Base-by-base conservation (phyloP, 2,113 vertebrate species). In the Leucoraja erinaceus region DNA sequence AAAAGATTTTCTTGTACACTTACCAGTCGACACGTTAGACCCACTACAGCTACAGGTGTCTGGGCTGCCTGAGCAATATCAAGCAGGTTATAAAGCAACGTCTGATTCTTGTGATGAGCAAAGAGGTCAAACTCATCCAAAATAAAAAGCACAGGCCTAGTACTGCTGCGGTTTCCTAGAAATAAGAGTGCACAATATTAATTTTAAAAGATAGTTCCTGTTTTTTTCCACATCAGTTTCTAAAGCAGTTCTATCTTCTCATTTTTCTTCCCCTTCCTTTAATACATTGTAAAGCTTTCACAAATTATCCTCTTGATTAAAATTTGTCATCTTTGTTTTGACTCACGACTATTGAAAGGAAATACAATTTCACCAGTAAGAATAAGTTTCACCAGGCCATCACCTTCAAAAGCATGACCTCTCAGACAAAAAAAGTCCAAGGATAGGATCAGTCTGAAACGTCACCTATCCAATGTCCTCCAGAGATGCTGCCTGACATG, bases 111-210 rank as follows among this genome's bases (percentile, higher is more conserved):
- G 94, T 99, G 99, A 94, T 99, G 97, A 56, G 98, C 97, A 94
- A 99, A 99, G 93, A 99, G 96, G 95, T 99, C 98, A 90, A 99
- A 99, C 94, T 99, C 99, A 93, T 99, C 99, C 95, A 99, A 95
- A 8, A 98, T 77, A 93, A 99, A 99, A 90, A 99, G 90, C 93
- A 99, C 95, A 0, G 99, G 98, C 8, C 98, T 97, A 93, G 98
- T 99, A 95, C 95, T 97, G 81, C 90, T 96, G 76, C 98, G 96
- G 22, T 98, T 95, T 78, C 99, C 99, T 99, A 95, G 81, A 56
- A 93, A 0, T 33, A 93, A 74, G 56, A 78, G 18, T 66, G 25
- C 20, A 38, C 4, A 93, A 56, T 33, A 18, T 77, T 38, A 93
- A 90, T 25, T 88, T 61, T 14, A 72, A 70, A 38, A 33, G 9